phyloP scores from a whole-genome alignment of 2,888 invertebrate genomes.

The Pseudolycoriella hygida region DNA sequence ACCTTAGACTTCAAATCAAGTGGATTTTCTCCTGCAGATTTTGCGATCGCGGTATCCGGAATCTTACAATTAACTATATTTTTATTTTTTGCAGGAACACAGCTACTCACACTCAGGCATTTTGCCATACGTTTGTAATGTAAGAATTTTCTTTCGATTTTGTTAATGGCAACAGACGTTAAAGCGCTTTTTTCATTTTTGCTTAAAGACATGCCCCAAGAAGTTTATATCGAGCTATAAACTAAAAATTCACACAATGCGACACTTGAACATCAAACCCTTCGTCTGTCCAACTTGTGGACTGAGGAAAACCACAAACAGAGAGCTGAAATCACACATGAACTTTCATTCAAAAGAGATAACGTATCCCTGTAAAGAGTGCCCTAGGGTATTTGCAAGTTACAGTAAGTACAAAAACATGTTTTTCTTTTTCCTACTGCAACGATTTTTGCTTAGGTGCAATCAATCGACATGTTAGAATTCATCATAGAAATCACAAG shows the following conservation, averaged over 20 bases:
- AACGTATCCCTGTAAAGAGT: background rate
- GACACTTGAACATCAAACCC: conserved; percentile 7
- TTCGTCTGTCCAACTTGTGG: conserved; percentile 8
- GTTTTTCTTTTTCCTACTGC: background rate
- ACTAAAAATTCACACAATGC: conserved; percentile 7
- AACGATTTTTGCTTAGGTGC: too few relatives aligned
- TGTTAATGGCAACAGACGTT: too few relatives aligned
- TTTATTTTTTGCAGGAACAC: too few relatives aligned
- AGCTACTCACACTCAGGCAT: too few relatives aligned
- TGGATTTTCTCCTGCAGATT: too few relatives aligned
- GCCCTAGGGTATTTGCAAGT: conserved; percentile 1
- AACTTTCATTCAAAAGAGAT: conserved; percentile 1
- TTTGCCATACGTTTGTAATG: too few relatives aligned
- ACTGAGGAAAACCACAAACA: background rate
- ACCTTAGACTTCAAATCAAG: too few relatives aligned
- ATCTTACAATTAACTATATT: too few relatives aligned
- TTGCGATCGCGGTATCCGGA: too few relatives aligned
- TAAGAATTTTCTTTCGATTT: too few relatives aligned
- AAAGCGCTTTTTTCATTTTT: too few relatives aligned
- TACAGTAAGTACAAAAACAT: background rate
- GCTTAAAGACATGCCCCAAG: conserved; percentile 1
- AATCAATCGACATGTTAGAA: background rate
- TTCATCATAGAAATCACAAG: background rate
- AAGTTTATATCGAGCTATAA: conserved; percentile 4
- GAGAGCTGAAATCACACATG: conserved; percentile 3